Conservation (phyloP, 2,113 vertebrate species). For the Pteropus alecto region DNA sequence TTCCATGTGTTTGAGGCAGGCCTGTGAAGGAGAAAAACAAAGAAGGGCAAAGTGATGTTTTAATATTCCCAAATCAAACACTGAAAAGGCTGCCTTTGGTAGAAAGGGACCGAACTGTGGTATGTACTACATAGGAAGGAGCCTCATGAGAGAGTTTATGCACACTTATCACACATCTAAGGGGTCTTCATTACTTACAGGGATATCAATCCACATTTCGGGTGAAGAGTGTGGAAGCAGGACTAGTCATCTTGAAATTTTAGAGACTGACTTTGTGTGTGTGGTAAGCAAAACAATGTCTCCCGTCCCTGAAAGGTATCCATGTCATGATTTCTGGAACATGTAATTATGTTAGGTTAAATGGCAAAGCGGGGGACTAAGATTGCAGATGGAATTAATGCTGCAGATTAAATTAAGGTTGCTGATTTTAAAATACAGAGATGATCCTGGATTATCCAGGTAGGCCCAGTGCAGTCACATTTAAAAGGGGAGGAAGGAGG, state of each 20-base stretch:
- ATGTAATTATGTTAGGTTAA: neutral
- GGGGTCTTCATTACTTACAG: neutral
- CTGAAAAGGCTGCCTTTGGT: neutral
- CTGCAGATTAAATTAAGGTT: neutral
- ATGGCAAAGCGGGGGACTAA: neutral
- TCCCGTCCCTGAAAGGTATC: neutral
- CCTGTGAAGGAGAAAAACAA: neutral
- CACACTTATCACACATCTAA: neutral
- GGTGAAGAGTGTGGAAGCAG: neutral
- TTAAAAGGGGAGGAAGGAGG: neutral
- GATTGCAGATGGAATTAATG: neutral
- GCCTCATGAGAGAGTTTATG: too few relatives aligned
- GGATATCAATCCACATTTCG: neutral
- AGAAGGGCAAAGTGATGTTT: neutral
- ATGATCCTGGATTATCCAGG: neutral
- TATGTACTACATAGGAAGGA: neutral
- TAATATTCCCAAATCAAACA: neutral
- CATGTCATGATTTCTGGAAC: neutral
- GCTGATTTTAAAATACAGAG: neutral
- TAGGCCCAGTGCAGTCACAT: neutral
- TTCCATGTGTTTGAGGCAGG: neutral
- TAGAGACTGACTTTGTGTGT: neutral
- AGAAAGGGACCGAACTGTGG: neutral
- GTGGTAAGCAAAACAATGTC: neutral
- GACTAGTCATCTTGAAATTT: neutral